Evolutionary conservation across 1,140 invertebrate genomes (phyloP), one percentile per base, ranked within the genome.

Genomic region (Trachymyrmex cornetzi): DNA sequence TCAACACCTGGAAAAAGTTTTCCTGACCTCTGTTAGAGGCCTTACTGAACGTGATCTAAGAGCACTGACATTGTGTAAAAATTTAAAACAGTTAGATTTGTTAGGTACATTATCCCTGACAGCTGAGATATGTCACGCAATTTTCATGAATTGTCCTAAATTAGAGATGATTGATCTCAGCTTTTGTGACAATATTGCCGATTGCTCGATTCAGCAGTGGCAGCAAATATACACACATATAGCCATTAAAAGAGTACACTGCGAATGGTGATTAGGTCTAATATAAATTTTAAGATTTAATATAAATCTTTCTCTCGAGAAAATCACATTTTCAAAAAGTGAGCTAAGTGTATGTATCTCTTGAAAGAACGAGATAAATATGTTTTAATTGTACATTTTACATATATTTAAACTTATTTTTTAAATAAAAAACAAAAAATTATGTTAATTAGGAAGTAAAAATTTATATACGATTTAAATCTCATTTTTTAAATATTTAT

Each of bases 111-210:
- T 97, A 77, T 97, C 97, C 85, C 96, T 99, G 30, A 97, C 97
- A 3, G 95, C 96, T 2, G 97, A 97, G 75, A 96, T 97, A 87
- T 97, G 97, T 93, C 95, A 96, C 59, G 94, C 96, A 95, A 96
- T 95, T 93, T 96, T 97, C 74, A 88, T 92, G 22, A 94, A 89
- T 53, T 94, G 96, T 85, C 91, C 95, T 9, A 96, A 97, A 77
- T 93, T 99, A 24, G 95, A 96, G 89, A 95, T 99, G 88, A 95
- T 99, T 61, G 98, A 99, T 93, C 96, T 99, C 19, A 98, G 98
- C 86, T 99, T 98, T 94, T 99, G 98, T 93, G 97, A 98, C 90
- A 96, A 97, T 81, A 97, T 98, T 72, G 96, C 96, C 81, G 96
- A 97, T 91, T 95, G 96, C 61, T 96, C 97, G 95, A 96, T 98